A percentile compares a stretch with the other conserved stretches of the same genome.
Conservation (phyloP, 1,140 invertebrate species). For the Drosophila littoralis region DNA sequence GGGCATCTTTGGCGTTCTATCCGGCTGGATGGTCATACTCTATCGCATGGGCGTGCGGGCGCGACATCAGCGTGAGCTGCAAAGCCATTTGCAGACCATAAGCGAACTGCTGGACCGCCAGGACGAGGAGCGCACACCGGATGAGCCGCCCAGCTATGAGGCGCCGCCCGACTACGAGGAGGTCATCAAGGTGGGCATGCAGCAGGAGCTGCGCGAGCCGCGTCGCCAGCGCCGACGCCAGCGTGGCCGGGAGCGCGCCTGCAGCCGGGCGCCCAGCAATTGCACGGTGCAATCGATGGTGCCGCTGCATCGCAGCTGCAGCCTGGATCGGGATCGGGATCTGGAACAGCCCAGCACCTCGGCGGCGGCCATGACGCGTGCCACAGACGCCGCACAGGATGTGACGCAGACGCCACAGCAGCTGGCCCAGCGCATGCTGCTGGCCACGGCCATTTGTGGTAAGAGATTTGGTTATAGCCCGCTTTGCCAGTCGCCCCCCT, state of each 20-base stretch:
- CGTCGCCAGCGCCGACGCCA: constrained; percentile 55
- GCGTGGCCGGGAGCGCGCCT: constrained; percentile 47
- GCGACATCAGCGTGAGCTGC: constrained; percentile 87
- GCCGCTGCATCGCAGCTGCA: constrained; percentile 66
- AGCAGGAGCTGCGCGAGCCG: constrained; percentile 75
- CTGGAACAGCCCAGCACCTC: constrained; percentile 71
- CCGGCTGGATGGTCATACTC: constrained; percentile 87
- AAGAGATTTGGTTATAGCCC: constrained; percentile 25
- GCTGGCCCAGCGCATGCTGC: constrained; percentile 59
- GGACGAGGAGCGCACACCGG: constrained; percentile 85
- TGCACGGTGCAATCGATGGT: constrained; percentile 72
- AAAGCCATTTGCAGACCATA: constrained; percentile 88
- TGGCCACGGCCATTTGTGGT: constrained; percentile 77
- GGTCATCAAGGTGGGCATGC: constrained; percentile 87
- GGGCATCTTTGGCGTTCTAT: constrained; percentile 87
- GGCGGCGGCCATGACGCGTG: constrained; percentile 69
- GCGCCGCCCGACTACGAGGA: constrained; percentile 90
- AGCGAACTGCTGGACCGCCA: constrained; percentile 87
- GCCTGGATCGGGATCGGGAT: constrained; percentile 55
- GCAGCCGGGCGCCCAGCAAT: constrained; percentile 68
- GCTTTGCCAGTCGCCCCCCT: not conserved
- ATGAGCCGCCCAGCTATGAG: constrained; percentile 89
- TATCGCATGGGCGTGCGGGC: constrained; percentile 88
- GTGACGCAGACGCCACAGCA: constrained; percentile 15
- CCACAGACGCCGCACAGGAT: constrained; percentile 68